These are phyloP conservation scores for Hesperia comma DNA, from an alignment of 2,888 invertebrate genomes.

Conservation along the genomic window DNA sequence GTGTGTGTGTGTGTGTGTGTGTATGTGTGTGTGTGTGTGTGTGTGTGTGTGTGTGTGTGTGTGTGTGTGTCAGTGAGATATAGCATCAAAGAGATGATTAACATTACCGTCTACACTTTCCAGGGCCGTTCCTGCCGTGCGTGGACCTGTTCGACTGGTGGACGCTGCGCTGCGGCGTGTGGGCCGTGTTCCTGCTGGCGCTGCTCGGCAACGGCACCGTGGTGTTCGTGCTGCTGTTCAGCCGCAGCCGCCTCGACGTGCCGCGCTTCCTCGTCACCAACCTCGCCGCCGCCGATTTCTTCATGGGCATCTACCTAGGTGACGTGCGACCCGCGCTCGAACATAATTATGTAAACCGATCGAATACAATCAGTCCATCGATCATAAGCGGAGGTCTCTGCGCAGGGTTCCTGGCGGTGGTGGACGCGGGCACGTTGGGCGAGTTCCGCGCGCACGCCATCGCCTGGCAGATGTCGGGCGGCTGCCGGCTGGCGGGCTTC, in stretches of 20 bases:
- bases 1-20: too few species aligned
- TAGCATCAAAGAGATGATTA: too few species aligned
- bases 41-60: too few species aligned
- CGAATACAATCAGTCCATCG: too few species aligned
- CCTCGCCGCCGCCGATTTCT: conserved; percentile 97
- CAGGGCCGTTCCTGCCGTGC: conserved; percentile 97
- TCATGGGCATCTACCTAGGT: conserved; percentile 98
- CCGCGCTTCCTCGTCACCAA: conserved; percentile 98
- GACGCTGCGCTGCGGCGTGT: conserved; percentile 97
- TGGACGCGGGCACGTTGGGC: conserved; percentile 97
- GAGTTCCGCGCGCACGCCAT: conserved; percentile 98
- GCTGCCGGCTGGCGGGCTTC: conserved; percentile 97
- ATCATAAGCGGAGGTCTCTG: neutral
- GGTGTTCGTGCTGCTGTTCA: conserved; percentile 95
- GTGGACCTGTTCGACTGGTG: conserved; percentile 99
- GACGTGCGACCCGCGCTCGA: conserved; percentile 37
- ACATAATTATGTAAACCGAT: too few species aligned
- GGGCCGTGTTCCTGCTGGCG: conserved; percentile 98
- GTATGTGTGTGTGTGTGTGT: too few species aligned
- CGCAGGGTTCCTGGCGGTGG: conserved; percentile 95
- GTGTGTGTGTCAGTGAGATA: too few species aligned
- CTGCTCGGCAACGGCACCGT: conserved; percentile 98
- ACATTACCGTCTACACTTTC: too few species aligned
- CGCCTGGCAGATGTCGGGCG: conserved; percentile 97
- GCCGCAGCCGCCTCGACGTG: conserved; percentile 97